Evolutionary conservation across 2,113 vertebrate genomes (phyloP).

Genomic region (Neogobius melanostomus): DNA sequence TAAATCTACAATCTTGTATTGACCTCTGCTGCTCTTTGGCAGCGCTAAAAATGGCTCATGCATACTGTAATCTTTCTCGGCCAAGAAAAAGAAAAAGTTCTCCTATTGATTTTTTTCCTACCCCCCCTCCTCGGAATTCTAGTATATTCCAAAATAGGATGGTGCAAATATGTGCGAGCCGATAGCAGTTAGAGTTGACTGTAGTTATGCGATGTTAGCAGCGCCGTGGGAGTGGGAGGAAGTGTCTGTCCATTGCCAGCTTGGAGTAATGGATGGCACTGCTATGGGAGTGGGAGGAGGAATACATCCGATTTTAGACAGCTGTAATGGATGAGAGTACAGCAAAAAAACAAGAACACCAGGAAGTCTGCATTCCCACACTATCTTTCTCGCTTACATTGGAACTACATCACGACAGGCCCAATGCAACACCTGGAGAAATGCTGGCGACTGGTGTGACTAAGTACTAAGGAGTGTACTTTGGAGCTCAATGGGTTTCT

Average conservation of each 20-base stretch:
- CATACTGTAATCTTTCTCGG: slow-evolving; percentile 25
- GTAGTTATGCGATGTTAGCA: slow-evolving; percentile 66
- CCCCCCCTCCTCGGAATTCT: neutral
- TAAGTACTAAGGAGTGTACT: neutral
- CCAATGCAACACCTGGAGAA: slow-evolving; percentile 67
- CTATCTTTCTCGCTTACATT: slow-evolving; percentile 47
- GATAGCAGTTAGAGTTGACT: slow-evolving; percentile 43
- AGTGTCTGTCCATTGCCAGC: slow-evolving; percentile 66
- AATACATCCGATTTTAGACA: slow-evolving; percentile 71
- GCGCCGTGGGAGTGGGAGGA: slow-evolving; percentile 68
- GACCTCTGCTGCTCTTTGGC: neutral
- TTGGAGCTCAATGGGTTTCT: no score
- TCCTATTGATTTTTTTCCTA: neutral
- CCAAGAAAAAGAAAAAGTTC: slow-evolving; percentile 24
- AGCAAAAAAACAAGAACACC: slow-evolving; percentile 59
- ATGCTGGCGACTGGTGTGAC: slow-evolving; percentile 11
- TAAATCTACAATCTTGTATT: neutral
- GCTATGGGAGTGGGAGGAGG: slow-evolving; percentile 71
- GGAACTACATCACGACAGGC: slow-evolving; percentile 56
- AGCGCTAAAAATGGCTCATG: neutral
- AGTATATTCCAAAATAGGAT: slow-evolving; percentile 25
- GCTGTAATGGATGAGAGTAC: slow-evolving; percentile 74
- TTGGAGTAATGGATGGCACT: slow-evolving; percentile 71
- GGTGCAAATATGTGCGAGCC: slow-evolving; percentile 31
- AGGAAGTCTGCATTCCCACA: slow-evolving; percentile 56